phyloP scores from a whole-genome alignment of 2,888 invertebrate species.

The Campaea margaritaria region DNA sequence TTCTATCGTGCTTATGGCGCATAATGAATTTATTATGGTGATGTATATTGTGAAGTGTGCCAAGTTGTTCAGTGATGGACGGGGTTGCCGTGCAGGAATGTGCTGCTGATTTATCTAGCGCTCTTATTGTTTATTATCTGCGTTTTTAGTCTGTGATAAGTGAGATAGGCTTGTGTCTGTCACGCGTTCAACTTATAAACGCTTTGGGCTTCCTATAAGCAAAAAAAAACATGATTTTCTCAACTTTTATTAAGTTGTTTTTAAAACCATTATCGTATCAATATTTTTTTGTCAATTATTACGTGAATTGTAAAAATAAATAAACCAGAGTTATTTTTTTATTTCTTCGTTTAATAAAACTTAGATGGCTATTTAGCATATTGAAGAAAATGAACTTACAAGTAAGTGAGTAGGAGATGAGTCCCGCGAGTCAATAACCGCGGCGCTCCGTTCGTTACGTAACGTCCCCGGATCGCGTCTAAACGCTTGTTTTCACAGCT shows the following conservation, averaged over 20 bases:
- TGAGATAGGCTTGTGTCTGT: no score
- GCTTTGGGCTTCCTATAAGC: no score
- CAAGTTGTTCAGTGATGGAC: constrained; percentile 7
- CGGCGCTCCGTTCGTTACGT: constrained; percentile 35
- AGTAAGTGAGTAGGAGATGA: constrained; percentile 14
- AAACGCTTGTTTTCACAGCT: constrained; percentile 67
- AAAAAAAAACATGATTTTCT: no score
- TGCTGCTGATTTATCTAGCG: constrained; percentile 5
- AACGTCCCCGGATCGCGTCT: constrained; percentile 53
- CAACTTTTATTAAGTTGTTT: no score
- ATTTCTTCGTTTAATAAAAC: no score
- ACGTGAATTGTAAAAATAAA: no score
- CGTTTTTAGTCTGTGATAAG: background rate
- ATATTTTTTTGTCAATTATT: no score
- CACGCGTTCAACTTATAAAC: no score
- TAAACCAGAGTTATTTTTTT: no score
- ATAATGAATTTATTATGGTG: constrained; percentile 48
- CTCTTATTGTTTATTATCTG: constrained; percentile 3
- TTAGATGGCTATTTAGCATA: no score
- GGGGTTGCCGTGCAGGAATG: constrained; percentile 11
- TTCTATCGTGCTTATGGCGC: constrained; percentile 49
- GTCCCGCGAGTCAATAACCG: constrained; percentile 10
- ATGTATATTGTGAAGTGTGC: constrained; percentile 35
- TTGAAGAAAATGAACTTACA: background rate
- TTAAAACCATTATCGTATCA: no score